Evolutionary conservation across 2,797 vertebrate genomes (phyloP).

Genomic region (Sebastes kiyomatsui): DNA sequence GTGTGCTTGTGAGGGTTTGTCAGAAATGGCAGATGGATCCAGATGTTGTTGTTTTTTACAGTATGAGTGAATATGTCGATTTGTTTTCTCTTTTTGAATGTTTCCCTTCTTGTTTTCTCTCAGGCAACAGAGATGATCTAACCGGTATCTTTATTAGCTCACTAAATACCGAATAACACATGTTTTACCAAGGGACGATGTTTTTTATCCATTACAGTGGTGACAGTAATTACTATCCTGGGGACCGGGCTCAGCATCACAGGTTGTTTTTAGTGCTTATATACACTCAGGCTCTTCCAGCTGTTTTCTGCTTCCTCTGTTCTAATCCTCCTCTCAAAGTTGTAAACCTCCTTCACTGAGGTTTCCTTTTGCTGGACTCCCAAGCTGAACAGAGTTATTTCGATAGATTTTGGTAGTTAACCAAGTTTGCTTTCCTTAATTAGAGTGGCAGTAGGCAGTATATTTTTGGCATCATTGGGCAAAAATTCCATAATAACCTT

Average conservation of each 20-base stretch:
- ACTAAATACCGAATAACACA: constrained; percentile 19
- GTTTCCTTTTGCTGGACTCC: constrained; percentile 45
- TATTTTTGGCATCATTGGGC: too few species aligned
- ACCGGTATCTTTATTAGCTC: constrained; percentile 21
- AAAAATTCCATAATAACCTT: too few species aligned
- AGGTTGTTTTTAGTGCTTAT: constrained; percentile 46
- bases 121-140: neutral
- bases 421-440: neutral
- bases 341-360: constrained; percentile 52
- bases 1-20: neutral
- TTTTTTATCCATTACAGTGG: constrained; percentile 59
- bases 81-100: neutral
- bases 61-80: too few species aligned
- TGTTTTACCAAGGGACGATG: constrained; percentile 41
- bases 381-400: constrained; percentile 21
- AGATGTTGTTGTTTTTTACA: too few species aligned
- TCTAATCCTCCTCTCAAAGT: constrained; percentile 18
- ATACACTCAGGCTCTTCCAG: constrained; percentile 39
- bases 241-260: constrained; percentile 37
- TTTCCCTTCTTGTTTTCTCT: neutral
- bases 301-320: constrained; percentile 55
- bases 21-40: neutral
- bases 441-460: too few species aligned
- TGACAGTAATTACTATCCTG: constrained; percentile 67
- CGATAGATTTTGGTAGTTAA: neutral